Conservation (phyloP, 2,888 invertebrate genomes). For the Thecophora atra region DNA sequence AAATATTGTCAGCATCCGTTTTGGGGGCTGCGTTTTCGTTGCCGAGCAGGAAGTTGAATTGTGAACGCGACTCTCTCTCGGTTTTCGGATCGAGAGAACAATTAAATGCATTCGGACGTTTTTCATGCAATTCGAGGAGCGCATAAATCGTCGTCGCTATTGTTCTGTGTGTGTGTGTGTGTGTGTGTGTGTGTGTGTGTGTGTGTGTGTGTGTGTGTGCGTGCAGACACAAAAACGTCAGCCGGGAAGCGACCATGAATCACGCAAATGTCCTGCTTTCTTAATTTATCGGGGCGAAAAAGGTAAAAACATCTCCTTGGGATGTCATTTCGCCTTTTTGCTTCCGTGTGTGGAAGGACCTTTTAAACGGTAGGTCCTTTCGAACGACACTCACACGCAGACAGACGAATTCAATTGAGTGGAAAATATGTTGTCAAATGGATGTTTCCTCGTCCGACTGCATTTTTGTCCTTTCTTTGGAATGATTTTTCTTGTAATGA, state of each 20-base stretch:
- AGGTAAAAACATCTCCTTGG: conserved; percentile 19
- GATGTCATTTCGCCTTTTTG: conserved; percentile 8
- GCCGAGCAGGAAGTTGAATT: background rate
- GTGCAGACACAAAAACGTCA: conserved; percentile 25
- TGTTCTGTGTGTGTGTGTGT: conserved; percentile 2
- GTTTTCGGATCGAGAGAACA: conserved; percentile 9
- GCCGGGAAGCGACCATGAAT: conserved; percentile 37
- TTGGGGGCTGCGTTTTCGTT: background rate
- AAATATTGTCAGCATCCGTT: conserved; percentile 1
- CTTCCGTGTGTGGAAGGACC: conserved; percentile 7
- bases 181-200: background rate
- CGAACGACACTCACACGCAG: background rate
- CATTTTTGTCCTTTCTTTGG: background rate
- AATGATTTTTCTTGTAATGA: conserved; percentile 33
- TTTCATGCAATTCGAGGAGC: no score
- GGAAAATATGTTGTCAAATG: conserved; percentile 58
- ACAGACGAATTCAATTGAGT: conserved; percentile 56
- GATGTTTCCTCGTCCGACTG: conserved; percentile 23
- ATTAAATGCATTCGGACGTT: conserved; percentile 18
- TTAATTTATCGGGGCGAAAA: conserved; percentile 39
- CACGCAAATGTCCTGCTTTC: conserved; percentile 29
- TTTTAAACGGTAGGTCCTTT: background rate
- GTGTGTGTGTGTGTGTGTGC: background rate
- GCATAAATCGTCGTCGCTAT: background rate
- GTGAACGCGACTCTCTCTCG: background rate